Evolutionary conservation across 2,113 vertebrate genomes (phyloP).

Genomic region (Pampusana beccarii): DNA sequence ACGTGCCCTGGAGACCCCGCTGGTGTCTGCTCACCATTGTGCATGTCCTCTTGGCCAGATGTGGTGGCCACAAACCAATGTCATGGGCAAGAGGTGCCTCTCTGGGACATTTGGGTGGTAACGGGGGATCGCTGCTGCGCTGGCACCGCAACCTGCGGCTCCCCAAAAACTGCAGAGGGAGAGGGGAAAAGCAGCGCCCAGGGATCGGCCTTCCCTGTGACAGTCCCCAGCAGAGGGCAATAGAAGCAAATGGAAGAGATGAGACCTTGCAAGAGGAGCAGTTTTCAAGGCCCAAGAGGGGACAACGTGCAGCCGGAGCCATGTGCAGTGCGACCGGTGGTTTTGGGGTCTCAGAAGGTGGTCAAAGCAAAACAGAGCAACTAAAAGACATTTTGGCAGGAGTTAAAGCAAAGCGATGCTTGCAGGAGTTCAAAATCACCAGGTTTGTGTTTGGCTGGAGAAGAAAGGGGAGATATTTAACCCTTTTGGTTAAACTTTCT

Average conservation of each 20-base stretch:
- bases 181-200: fast-evolving
- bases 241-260: conserved; percentile 53
- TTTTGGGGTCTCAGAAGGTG: not conserved
- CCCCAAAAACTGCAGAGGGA: not conserved
- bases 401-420: not conserved
- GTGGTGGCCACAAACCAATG: not conserved
- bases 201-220: not conserved
- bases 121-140: fast-evolving
- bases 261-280: not conserved
- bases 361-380: not conserved
- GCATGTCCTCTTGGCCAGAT: fast-evolving
- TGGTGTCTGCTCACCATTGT: fast-evolving
- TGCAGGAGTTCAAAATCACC: not conserved
- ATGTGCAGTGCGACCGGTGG: not conserved
- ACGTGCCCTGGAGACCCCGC: not conserved
- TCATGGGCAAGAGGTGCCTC: not conserved
- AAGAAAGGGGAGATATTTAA: not conserved
- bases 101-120: fast-evolving
- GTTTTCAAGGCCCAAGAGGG: not conserved
- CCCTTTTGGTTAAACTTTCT: not conserved
- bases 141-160: not conserved
- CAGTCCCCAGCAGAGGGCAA: conserved; percentile 62
- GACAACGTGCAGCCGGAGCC: not conserved
- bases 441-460: not conserved
- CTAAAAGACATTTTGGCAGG: not conserved